A percentile compares a stretch with the other conserved stretches of the same genome.
These are phyloP conservation scores for Drosophila carrolli DNA, from an alignment of 1,140 invertebrate genomes.

Conservation along the genomic window DNA sequence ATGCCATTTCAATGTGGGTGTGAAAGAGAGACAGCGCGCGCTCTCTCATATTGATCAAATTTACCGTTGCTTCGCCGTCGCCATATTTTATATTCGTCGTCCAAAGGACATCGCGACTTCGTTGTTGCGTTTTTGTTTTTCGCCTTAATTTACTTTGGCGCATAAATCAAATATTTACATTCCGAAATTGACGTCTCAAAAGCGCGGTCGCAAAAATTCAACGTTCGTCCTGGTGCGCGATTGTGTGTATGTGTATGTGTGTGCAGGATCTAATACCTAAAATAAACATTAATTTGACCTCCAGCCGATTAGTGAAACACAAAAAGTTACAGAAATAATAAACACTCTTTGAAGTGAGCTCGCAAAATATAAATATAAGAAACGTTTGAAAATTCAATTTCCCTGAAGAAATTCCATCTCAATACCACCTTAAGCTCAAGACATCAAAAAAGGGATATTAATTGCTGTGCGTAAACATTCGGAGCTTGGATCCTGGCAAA, in stretches of 20 bases:
- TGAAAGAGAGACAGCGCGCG: slow-evolving; percentile 29
- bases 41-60: slow-evolving; percentile 32
- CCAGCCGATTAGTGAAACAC: slow-evolving; percentile 38
- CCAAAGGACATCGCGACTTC: slow-evolving; percentile 32
- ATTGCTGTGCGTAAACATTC: slow-evolving; percentile 55
- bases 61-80: slow-evolving; percentile 44
- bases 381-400: slow-evolving; percentile 8
- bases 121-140: slow-evolving; percentile 60
- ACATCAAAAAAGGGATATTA: slow-evolving; percentile 72
- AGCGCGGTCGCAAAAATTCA: slow-evolving; percentile 67
- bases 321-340: slow-evolving; percentile 7
- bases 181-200: slow-evolving; percentile 82
- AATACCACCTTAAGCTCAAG: slow-evolving; percentile 68
- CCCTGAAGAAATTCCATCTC: slow-evolving; percentile 33
- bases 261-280: slow-evolving; percentile 42
- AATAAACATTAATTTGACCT: slow-evolving; percentile 63
- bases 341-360: slow-evolving; percentile 61
- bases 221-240: slow-evolving; percentile 35
- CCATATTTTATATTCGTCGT: slow-evolving; percentile 31
- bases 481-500: slow-evolving; percentile 28
- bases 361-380: slow-evolving; percentile 1
- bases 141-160: slow-evolving; percentile 77
- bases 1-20: slow-evolving; percentile 25
- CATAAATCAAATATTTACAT: slow-evolving; percentile 84
- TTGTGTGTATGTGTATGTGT: slow-evolving; percentile 12